phyloP scores from a whole-genome alignment of 2,888 invertebrate genomes.

The Taenaris catops region DNA sequence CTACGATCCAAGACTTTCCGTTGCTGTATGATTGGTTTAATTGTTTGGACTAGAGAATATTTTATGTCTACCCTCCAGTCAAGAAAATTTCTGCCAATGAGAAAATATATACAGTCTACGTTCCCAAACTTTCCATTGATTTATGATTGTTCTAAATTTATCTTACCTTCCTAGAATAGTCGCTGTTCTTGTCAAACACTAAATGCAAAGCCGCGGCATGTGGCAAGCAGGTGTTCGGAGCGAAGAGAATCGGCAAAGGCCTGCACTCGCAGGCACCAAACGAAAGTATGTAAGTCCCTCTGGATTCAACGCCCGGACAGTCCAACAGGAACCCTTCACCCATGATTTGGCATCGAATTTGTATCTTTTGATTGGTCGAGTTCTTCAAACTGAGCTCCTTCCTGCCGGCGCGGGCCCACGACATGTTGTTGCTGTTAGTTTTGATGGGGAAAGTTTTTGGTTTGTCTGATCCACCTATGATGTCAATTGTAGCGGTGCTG shows the following conservation, averaged over 20 bases:
- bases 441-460: constrained; percentile 57
- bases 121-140: no score
- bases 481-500: constrained; percentile 39
- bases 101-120: no score
- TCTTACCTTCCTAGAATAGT: constrained; percentile 51
- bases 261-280: constrained; percentile 55
- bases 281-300: constrained; percentile 45
- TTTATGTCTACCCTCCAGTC: no score
- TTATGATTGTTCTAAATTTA: background rate
- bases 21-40: no score
- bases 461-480: constrained; percentile 45
- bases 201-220: constrained; percentile 47
- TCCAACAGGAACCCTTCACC: constrained; percentile 66
- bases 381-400: constrained; percentile 66
- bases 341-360: constrained; percentile 50
- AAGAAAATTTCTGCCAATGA: no score
- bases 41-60: no score
- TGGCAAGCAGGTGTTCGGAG: constrained; percentile 42
- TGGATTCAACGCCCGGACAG: constrained; percentile 45
- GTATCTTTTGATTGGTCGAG: constrained; percentile 46
- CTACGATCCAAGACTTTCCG: no score
- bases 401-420: constrained; percentile 55
- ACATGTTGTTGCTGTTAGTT: constrained; percentile 48
- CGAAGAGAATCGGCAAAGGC: constrained; percentile 47
- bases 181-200: constrained; percentile 51